Evolutionary conservation across 1,140 invertebrate genomes (phyloP), one percentile per base, ranked within the genome.

Genomic region (Bombus affinis): DNA sequence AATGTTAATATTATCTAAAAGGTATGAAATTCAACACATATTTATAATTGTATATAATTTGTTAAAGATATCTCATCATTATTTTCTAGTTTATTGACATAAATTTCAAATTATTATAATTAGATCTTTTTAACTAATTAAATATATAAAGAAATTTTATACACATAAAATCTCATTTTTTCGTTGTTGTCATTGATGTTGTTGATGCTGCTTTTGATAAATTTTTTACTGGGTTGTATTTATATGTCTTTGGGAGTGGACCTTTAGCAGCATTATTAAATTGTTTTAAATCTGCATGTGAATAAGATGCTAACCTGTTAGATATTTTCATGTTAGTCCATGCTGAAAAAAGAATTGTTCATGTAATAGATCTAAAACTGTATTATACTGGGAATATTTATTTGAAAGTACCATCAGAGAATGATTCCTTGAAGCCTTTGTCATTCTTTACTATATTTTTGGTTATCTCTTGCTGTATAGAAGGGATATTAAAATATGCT

Each of bases 201-300:
- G 22, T 3, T 8, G 62, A 22, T 57, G 18, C 71, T 53, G 59
- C 37, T 59, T 96, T 96, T 70, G 97, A 98, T 35, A 47, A 10
- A 28, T 9, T 1, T 65, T 25, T 18, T 18, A 77, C 5, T 39
- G 98, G 98, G 95, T 99, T 97, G 93, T 96, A 97, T 94, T 98
- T 97, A 92, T 96, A 99, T 0, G 98, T 99, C 94, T 98, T 99
- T 37, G 97, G 95, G 70, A 99, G 89, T 0, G 98, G 97, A 5
- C 98, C 98, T 93, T 96, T 96, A 53, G 98, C 98, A 18, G 98
- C 98, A 94, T 96, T 96, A 86, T 96, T 96, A 92, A 99, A 99
- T 74, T 97, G 96, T 76, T 97, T 95, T 89, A 97, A 96, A 94
- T 99, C 98, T 73, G 97, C 94, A 86, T 96, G 95, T 89, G 97